Percentiles rank a stretch among this genome's conserved stretches.
Evolutionary conservation across 2,888 invertebrate species (phyloP).

Genomic region (Cotesia congregata): DNA sequence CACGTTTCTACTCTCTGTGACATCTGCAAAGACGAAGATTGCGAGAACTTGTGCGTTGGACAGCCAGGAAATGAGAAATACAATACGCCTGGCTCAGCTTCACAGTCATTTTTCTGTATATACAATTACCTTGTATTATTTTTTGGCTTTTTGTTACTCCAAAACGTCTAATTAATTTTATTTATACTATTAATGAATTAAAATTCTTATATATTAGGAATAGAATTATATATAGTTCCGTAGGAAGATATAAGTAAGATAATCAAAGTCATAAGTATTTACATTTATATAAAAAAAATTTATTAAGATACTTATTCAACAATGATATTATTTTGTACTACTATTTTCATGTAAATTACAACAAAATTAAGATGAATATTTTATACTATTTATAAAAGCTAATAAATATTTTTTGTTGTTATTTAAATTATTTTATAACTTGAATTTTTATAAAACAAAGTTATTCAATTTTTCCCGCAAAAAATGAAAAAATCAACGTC

Average conservation of each 20-base stretch:
- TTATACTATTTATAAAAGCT: slow-evolving; percentile 17
- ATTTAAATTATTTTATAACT: not conserved
- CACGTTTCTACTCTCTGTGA: slow-evolving; percentile 80
- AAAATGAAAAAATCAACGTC: not conserved
- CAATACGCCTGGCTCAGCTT: slow-evolving; percentile 37
- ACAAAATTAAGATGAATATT: slow-evolving; percentile 6
- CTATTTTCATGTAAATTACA: slow-evolving; percentile 16
- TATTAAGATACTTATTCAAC: not conserved
- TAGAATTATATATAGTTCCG: not conserved
- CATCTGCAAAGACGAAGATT: slow-evolving; percentile 82
- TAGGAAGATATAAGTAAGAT: slow-evolving; percentile 13
- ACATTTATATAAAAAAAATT: slow-evolving; percentile 8
- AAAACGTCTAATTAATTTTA: slow-evolving; percentile 11
- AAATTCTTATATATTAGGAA: not conserved
- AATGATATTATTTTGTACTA: not conserved
- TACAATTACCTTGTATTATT: slow-evolving; percentile 18
- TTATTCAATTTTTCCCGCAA: not conserved
- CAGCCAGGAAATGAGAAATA: slow-evolving; percentile 60
- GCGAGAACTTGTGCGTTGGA: slow-evolving; percentile 71
- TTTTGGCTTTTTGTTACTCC: slow-evolving; percentile 1
- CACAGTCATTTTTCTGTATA: slow-evolving; percentile 30
- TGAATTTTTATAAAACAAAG: not conserved
- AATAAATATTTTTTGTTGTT: slow-evolving; percentile 20
- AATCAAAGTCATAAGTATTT: slow-evolving; percentile 33
- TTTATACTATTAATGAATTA: not conserved